Conservation (phyloP, 2,797 vertebrate genomes). For the Melanotaenia trifasciata region DNA sequence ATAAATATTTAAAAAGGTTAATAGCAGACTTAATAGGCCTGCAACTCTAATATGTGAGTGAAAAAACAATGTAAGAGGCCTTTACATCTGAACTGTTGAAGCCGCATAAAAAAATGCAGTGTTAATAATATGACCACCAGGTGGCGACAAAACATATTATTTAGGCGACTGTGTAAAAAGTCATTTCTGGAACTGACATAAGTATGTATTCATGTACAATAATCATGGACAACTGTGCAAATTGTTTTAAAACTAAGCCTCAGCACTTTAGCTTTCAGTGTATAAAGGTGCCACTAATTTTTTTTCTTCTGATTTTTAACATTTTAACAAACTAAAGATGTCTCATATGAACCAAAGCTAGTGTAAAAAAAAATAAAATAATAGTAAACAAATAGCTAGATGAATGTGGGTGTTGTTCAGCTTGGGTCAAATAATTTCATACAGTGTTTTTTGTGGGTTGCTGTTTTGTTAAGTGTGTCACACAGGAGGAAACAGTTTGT, state of each 20-base stretch:
- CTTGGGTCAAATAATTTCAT: background rate
- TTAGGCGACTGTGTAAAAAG: slow-evolving; percentile 33
- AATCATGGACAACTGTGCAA: slow-evolving; percentile 20
- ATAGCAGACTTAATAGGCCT: background rate
- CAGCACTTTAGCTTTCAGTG: slow-evolving; percentile 49
- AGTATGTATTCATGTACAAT: slow-evolving; percentile 12
- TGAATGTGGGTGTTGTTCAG: slow-evolving; percentile 60
- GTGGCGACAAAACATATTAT: slow-evolving; percentile 67
- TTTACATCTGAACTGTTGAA: slow-evolving; percentile 13
- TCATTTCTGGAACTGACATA: slow-evolving; percentile 3
- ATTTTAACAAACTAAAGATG: slow-evolving; percentile 68
- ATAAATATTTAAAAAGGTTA: background rate
- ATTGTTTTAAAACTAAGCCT: slow-evolving; percentile 44
- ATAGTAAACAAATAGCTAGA: slow-evolving; percentile 39
- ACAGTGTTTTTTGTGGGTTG: slow-evolving; percentile 15
- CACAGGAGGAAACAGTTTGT: background rate
- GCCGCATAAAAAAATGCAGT: slow-evolving; percentile 3
- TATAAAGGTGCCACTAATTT: slow-evolving; percentile 28
- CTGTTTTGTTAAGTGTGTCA: background rate
- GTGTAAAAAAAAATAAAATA: slow-evolving; percentile 31
- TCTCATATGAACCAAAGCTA: slow-evolving; percentile 79
- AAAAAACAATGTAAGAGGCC: slow-evolving; percentile 10
- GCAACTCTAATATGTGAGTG: slow-evolving; percentile 2
- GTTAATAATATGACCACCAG: slow-evolving; percentile 51
- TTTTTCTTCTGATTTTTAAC: slow-evolving; percentile 31